Conservation (phyloP, 2,888 invertebrate species). For the Erebia aethiops region DNA sequence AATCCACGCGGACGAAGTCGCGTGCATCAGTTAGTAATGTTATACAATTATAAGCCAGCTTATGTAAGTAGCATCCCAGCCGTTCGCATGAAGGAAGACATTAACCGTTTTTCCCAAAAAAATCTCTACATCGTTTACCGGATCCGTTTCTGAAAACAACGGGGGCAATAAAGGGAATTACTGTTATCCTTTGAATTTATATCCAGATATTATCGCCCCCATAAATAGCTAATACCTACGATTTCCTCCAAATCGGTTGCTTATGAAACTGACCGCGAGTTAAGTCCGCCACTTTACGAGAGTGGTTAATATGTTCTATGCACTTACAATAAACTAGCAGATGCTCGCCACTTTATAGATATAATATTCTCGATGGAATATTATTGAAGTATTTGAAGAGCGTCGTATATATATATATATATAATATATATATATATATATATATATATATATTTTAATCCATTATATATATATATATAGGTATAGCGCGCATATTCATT, state of each 20-base stretch:
- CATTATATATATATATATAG: no score
- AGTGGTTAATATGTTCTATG: constrained; percentile 9
- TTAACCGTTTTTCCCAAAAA: constrained; percentile 69
- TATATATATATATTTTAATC: no score
- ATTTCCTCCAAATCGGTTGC: constrained; percentile 66
- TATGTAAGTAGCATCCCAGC: neutral
- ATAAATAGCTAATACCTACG: constrained; percentile 76
- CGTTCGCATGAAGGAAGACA: constrained; percentile 53
- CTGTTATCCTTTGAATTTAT: constrained; percentile 82
- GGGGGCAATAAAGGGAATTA: constrained; percentile 79
- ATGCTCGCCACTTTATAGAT: neutral
- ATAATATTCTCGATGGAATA: neutral
- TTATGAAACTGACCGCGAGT: constrained; percentile 68
- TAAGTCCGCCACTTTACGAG: constrained; percentile 43
- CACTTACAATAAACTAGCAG: constrained; percentile 10
- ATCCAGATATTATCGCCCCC: constrained; percentile 78
- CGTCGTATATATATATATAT: no score
- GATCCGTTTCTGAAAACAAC: constrained; percentile 80
- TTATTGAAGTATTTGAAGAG: no score
- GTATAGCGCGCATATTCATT: no score
- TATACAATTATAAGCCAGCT: neutral
- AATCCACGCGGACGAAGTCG: no score
- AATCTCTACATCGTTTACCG: constrained; percentile 66
- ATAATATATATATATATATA: no score
- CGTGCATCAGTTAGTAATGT: no score